Base-by-base conservation (phyloP, 2,888 invertebrate species). In the Antheraea yamamai region DNA sequence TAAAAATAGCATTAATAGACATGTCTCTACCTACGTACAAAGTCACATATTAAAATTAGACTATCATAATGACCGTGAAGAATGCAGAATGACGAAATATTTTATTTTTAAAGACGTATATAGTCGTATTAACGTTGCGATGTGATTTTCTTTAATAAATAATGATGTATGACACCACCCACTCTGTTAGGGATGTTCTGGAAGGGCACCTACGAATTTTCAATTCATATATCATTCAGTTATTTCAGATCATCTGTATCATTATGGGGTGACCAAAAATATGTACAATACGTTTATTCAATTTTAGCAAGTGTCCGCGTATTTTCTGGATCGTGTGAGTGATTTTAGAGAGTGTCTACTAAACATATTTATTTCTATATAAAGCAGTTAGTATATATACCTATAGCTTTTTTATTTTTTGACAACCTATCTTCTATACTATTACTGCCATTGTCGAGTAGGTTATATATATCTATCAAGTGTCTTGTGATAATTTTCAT, bases 201-300 rank as follows among this genome's bases (percentile, higher is more conserved):
- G 89, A 90, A 90, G 78, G 79, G 83, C 83, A 81, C 84, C 87
- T 79, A 86, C 87, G 74, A 61, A 77, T 79, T 83, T 83, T 78
- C 74, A 78, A 82, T 82, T 77, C 76, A 77, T 82, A 80, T 83
- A 83, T 83, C 83, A 81, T 84, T 82, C 78, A 82, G 81, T 80
- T 82, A 84, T 85, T 86, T 81, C 78, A 81, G 78, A 78, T 75
- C 23, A 55, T 6, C 23, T 58, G 66, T 14, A 66, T 77, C 73
- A 77, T 79, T 75, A 74, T 80, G 76, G 55, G 76, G 85, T 87
- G 82, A 77, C 89, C 82, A 89, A 66, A 66, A 66, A 55, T 7
- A 55, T 7, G 55, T 18, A 20, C 18, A 55, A n/a, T 55, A 4
- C 7, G n/a, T 55, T 55, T 55, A 55, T 55, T 20, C 20, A 55